Evolutionary conservation across 2,888 invertebrate species (phyloP).

Genomic region (Ischnura elegans): DNA sequence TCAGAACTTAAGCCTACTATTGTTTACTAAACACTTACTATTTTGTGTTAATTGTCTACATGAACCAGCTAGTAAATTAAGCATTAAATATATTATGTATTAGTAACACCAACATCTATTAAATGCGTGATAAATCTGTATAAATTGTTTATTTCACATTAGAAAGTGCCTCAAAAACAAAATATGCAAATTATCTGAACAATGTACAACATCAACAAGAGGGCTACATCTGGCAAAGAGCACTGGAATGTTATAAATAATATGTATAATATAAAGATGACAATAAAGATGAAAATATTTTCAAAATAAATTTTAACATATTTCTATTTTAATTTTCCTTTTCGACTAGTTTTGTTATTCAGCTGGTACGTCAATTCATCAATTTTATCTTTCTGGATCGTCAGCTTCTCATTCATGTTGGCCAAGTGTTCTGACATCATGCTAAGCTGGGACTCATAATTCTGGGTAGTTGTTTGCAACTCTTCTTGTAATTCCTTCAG

Average conservation of each 20-base stretch:
- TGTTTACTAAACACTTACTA: too few species aligned
- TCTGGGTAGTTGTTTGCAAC: constrained; percentile 81
- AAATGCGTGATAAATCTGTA: too few species aligned
- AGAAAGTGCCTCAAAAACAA: constrained; percentile 53
- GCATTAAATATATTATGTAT: too few species aligned
- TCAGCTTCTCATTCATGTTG: constrained; percentile 90
- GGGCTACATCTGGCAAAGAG: constrained; percentile 42
- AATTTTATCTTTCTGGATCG: constrained; percentile 89
- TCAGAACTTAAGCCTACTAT: too few species aligned
- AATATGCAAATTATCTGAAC: constrained; percentile 45
- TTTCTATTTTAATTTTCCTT: constrained; percentile 56
- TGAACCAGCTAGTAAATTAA: too few species aligned
- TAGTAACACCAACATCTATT: too few species aligned
- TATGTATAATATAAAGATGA: constrained; percentile 38
- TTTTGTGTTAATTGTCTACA: too few species aligned
- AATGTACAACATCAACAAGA: constrained; percentile 61
- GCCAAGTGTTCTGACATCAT: constrained; percentile 90
- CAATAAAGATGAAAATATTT: background rate
- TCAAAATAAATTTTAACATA: constrained; percentile 1
- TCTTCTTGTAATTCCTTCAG: constrained; percentile 84
- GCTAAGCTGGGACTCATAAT: constrained; percentile 86
- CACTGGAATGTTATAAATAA: constrained; percentile 58
- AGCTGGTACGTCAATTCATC: constrained; percentile 84
- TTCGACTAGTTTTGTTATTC: constrained; percentile 77
- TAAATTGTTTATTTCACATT: constrained; percentile 57